These are phyloP conservation scores for Lampropteryx suffumata DNA, from an alignment of 2,888 invertebrate genomes.

Conservation along the genomic window DNA sequence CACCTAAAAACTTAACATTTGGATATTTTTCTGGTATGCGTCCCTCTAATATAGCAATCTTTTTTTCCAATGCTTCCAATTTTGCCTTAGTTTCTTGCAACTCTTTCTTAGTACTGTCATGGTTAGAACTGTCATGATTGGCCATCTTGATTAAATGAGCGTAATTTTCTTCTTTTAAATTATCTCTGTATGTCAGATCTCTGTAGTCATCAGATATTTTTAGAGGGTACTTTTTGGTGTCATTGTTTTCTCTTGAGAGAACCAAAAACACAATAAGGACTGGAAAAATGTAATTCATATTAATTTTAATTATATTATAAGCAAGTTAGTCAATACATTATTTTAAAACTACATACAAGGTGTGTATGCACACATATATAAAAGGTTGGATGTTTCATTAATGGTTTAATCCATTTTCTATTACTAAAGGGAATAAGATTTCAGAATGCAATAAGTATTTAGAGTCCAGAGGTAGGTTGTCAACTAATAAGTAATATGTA, in stretches of 20 bases:
- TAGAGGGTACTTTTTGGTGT: slow-evolving; percentile 44
- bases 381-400: no score
- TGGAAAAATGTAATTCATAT: slow-evolving; percentile 43
- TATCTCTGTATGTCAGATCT: slow-evolving; percentile 53
- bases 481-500: no score
- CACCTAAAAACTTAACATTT: slow-evolving; percentile 95
- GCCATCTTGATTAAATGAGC: slow-evolving; percentile 43
- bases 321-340: no score
- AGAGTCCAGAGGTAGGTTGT: no score
- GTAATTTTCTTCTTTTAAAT: slow-evolving; percentile 49
- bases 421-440: no score
- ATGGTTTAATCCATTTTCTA: no score
- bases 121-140: slow-evolving; percentile 41
- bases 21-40: slow-evolving; percentile 93
- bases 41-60: slow-evolving; percentile 87
- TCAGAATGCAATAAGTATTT: no score
- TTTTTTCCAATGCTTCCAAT: slow-evolving; percentile 87
- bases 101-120: slow-evolving; percentile 67
- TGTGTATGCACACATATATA: no score
- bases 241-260: slow-evolving; percentile 32
- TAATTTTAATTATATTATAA: no score
- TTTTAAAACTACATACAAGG: no score
- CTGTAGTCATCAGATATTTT: slow-evolving; percentile 49
- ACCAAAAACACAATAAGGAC: slow-evolving; percentile 65
- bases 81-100: slow-evolving; percentile 85